Base-by-base conservation (phyloP, 2,888 invertebrate genomes). In the Tetropium fuscum region DNA sequence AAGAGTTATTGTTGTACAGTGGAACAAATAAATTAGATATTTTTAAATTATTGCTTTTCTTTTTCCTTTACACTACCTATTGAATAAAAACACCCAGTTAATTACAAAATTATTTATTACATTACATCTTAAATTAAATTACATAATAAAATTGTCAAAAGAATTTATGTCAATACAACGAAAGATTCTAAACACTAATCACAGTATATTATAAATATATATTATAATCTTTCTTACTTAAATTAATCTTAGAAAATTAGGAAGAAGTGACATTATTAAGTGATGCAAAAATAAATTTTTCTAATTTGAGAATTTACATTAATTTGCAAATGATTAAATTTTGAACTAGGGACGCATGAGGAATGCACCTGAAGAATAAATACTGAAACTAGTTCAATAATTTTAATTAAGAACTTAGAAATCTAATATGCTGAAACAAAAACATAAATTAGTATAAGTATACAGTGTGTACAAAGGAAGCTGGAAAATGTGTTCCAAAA, bases 331-430 rank as follows among this genome's bases (percentile, higher is more conserved):
- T n/a, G n/a, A n/a, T n/a, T n/a, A n/a, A n/a, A n/a, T n/a, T n/a
- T n/a, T n/a, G n/a, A n/a, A n/a, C n/a, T n/a, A n/a, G 68, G 63
- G 68, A 70, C 68, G 70, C 64, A 60, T 25, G 19, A 54, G 72
- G 72, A 74, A 72, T 74, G 73, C 73, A 72, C 66, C 72, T 60
- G 69, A 71, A 72, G 66, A 64, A 69, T 53, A 60, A 69, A 70
- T 66, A 66, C 64, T 66, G 65, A 55, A 59, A 55, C 44, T 27
- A 27, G 44, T 15, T 44, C 22, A 20, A 44, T 13, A 27, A 44
- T 27, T 15, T 43, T 15, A 7, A 22, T 43, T 13, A 22, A 1
- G 15, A 34, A 6, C 11, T 34, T 11, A 34, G 15, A 15, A 34
- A 34, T 34, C 34, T 44, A 44, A 27, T 44, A 36, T 7, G 36